Base-by-base conservation (phyloP, 2,113 vertebrate genomes). In the Potamarius usumacintae region DNA sequence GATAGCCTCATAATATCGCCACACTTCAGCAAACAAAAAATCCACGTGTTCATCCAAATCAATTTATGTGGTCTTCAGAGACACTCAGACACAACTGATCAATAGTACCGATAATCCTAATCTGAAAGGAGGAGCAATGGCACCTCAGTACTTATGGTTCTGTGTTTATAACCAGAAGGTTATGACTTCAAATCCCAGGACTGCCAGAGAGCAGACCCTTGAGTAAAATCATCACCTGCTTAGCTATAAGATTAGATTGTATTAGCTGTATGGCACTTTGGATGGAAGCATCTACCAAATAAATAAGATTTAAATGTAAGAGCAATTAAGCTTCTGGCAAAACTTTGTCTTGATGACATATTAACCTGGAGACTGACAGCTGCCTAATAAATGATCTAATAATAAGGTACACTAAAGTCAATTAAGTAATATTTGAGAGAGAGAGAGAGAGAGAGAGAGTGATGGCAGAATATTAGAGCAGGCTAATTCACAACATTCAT, bases 31-130 rank as follows among this genome's bases (percentile, higher is more conserved):
- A 92, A 93, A 92, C 89, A 92, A 86, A 91, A 91, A 90, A 90
- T 93, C 88, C 90, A 89, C 72, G 89, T 82, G 88, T 88, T 94
- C 90, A 88, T 82, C 88, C 18, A 34, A 81, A 92, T 92, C 91
- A 90, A 94, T 94, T 92, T 89, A 91, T 89, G 91, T 91, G 89
- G 86, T 90, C 91, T 91, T 92, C 85, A 89, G 91, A 91, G 93
- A 92, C 57, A 11, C 62, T 86, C 86, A 85, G 88, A 69, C 89
- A 87, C 78, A 18, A 84, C 83, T 92, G 85, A 93, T 94, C 92
- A 93, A 95, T 94, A 90, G 77, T 72, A 89, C 86, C 87, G 34
- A 50, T 89, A 90, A 89, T 90, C 90, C 88, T 78, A 89, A 90
- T 86, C 83, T 86, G 84, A 87, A 81, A 92, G 88, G 71, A 86